These are phyloP conservation scores for Leptopilina drosophilae DNA, from an alignment of 2,888 invertebrate genomes.

Conservation along the genomic window DNA sequence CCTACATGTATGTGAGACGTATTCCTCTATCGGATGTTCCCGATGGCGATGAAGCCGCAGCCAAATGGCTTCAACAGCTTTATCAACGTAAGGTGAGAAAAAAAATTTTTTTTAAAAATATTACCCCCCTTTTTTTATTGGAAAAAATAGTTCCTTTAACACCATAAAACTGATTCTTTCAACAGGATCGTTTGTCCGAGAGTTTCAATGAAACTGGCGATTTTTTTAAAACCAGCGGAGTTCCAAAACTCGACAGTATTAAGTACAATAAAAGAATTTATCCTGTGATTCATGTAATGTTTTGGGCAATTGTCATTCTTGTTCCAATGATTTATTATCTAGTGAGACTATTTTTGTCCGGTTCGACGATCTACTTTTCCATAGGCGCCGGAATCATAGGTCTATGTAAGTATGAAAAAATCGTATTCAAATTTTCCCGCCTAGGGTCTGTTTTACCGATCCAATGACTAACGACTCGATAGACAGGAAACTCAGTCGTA, in stretches of 20 bases:
- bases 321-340: conserved; percentile 86
- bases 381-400: conserved; percentile 84
- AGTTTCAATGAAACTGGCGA: conserved; percentile 87
- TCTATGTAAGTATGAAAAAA: conserved; percentile 83
- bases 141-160: neutral
- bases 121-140: neutral
- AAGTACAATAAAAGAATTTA: conserved; percentile 81
- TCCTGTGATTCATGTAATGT: conserved; percentile 84
- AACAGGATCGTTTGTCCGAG: conserved; percentile 85
- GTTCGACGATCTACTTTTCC: conserved; percentile 84
- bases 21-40: conserved; percentile 90
- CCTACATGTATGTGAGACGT: conserved; percentile 88
- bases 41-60: conserved; percentile 84
- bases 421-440: neutral
- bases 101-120: neutral
- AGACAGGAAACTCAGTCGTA: no score
- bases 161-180: no score
- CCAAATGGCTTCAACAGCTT: conserved; percentile 89
- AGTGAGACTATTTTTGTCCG: conserved; percentile 83
- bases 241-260: conserved; percentile 82
- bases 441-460: no score
- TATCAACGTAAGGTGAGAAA: conserved; percentile 87
- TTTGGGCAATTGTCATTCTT: conserved; percentile 84
- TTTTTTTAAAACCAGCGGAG: conserved; percentile 87
- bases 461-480: no score